phyloP scores from a whole-genome alignment of 2,888 invertebrate genomes.

The Eucriotettix oculatus region DNA sequence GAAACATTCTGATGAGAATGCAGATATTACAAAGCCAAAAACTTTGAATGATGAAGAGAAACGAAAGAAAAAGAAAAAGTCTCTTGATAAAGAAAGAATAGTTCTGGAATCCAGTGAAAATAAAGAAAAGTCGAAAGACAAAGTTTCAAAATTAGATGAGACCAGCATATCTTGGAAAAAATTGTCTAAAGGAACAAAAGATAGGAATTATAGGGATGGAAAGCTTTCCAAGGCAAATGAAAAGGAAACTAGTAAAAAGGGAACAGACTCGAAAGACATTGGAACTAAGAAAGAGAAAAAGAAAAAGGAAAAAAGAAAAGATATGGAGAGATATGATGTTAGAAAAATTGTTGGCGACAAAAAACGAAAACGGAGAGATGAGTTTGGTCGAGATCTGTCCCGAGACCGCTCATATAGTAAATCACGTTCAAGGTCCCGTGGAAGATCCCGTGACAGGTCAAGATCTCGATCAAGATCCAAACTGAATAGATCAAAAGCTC shows the following conservation, averaged over 20 bases:
- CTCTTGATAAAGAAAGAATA: conserved; percentile 5
- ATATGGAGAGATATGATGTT: conserved; percentile 69
- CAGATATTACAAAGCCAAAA: conserved; percentile 13
- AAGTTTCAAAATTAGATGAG: conserved; percentile 24
- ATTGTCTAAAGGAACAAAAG: conserved; percentile 57
- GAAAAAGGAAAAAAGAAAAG: conserved; percentile 50
- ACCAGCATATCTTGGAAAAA: conserved; percentile 51
- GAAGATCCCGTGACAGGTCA: conserved; percentile 22
- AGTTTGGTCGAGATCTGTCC: conserved; percentile 59
- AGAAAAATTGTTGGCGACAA: conserved; percentile 57
- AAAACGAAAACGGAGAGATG: conserved; percentile 44
- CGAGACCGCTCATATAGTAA: conserved; percentile 23
- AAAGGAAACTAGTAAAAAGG: conserved; percentile 26
- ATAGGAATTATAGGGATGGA: conserved; percentile 49
- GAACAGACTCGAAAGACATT: conserved; percentile 22
- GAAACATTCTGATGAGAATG: conserved; percentile 18
- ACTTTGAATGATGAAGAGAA: conserved; percentile 12
- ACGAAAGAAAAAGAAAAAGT: conserved; percentile 32
- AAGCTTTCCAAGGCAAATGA: conserved; percentile 30
- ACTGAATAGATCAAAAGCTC: conserved; percentile 12
- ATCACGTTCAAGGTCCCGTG: conserved; percentile 22
- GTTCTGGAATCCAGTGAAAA: conserved; percentile 17
- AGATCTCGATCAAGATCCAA: conserved; percentile 19
- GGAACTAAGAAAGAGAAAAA: conserved; percentile 18
- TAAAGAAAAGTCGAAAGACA: conserved; percentile 31